Evolutionary conservation across 2,113 vertebrate species (phyloP), one percentile per base, ranked within the genome.

Genomic region (Nerophis lumbriciformis): DNA sequence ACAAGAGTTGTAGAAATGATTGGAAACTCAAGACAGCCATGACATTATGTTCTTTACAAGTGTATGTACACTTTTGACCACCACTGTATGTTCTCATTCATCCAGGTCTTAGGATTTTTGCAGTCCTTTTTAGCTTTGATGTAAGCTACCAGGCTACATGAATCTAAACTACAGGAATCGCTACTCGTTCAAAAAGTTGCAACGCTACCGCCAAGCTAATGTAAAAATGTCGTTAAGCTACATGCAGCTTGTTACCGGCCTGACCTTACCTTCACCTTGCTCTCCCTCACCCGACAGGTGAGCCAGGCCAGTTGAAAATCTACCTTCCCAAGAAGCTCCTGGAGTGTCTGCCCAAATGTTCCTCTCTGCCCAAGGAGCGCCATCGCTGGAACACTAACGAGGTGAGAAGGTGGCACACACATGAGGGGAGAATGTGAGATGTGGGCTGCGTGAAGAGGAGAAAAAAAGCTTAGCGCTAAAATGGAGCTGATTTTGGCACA

Each of bases 341-440:
- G 68, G 97, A 99, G 93, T 99, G 97, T 94, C 94, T 99, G 82
- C 97, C 97, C 85, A 99, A 99, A 92, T 99, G 97, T 91, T 99
- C 96, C 91, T 97, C 95, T 90, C 94, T 99, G 91, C 97, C 97
- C 81, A 98, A 98, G 89, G 97, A 99, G 90, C 94, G 97, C 89
- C 97, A 99, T 88, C 94, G 96, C 80, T 99, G 97, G 97, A 99
- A 99, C 94, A 99, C 97, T 89, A 99, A 99, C 15, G 97, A 99
- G 96, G 97, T 99, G 92, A 90, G 90, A 72, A 69, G 49, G 68
- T 72, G 68, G 76, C 51, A 57, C 64, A 59, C 70, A 62, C 21
- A 28, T 61, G 66, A 76, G 70, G 71, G 71, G 73, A 81, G 74
- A 68, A 82, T 79, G 69, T 6, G 21, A 76, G 65, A 58, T 75